Evolutionary conservation across 2,888 invertebrate genomes (phyloP), one percentile per base, ranked within the genome.

Genomic region (Tigriopus californicus): DNA sequence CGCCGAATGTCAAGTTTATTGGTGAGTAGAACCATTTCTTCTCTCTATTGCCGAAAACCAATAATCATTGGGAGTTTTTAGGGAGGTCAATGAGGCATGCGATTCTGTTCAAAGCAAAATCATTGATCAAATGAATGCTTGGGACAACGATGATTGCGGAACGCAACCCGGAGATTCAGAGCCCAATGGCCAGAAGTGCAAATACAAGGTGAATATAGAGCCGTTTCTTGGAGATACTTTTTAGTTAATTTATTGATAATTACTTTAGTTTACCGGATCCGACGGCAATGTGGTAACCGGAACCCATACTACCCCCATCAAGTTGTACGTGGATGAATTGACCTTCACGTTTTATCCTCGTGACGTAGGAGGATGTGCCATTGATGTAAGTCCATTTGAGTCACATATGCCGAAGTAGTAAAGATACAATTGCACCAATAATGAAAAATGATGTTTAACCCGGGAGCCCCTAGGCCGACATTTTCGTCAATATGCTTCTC

Each of bases 301-400:
- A 25, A 65, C 63, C 8, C 66, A 67, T 61, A 65, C 63, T 13
- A 66, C 66, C 4, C 67, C 66, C 1, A 62, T 63, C 13, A 25
- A 63, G 33, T 52, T 61, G 6, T 67, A 65, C 51, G 64, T 65
- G 41, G 67, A 68, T 61, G 67, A 67, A 51, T 46, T 68, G 20
- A 63, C 64, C 15, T 67, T 66, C 61, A 66, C 63, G 10, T 65
- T 68, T 46, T 61, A 61, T n/a, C 62, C 64, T 53, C 60, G 61
- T 18, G 64, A 62, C 10, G 62, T 63, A 10, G 55, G 57, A 12
- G 65, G 64, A n/a, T 67, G 68, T 61, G 63, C 66, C 55, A 66
- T 67, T 13, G 55, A 65, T 59, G 67, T 67, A 64, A 64, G 63
- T 46, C 8, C 8, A 33, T 33, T 33, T 33, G 33, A 33, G n/a